phyloP scores from a whole-genome alignment of 37 sponge, comb jelly and placozoan species.

The Geodia barretti region DNA sequence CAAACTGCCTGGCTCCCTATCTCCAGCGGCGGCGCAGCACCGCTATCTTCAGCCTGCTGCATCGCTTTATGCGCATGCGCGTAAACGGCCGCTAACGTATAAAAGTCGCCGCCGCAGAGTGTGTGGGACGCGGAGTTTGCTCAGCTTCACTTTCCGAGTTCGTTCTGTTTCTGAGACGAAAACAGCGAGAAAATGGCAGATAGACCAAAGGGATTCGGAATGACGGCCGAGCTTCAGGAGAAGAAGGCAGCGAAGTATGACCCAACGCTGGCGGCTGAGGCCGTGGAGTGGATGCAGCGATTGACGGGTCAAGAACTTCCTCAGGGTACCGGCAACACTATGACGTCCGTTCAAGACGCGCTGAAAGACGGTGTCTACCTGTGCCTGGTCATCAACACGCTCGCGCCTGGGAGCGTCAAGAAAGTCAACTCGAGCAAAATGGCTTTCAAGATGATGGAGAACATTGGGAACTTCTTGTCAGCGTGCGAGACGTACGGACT shows the following conservation, averaged over 20 bases:
- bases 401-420: constrained; percentile 74
- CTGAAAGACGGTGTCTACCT: constrained; percentile 80
- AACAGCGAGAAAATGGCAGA: constrained; percentile 49
- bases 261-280: constrained; percentile 61
- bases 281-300: constrained; percentile 71
- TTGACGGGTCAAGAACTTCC: constrained; percentile 77
- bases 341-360: constrained; percentile 34
- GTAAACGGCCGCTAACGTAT: not conserved
- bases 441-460: constrained; percentile 99
- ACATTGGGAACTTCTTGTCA: constrained; percentile 85
- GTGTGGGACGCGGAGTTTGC: no score
- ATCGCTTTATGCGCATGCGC: not conserved
- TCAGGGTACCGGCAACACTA: not conserved
- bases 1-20: constrained; percentile 85
- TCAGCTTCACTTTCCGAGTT: not conserved
- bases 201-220: constrained; percentile 78
- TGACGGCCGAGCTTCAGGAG: constrained; percentile 73
- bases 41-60: no score
- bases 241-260: constrained; percentile 78
- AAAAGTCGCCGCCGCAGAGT: no score
- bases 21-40: constrained; percentile 49
- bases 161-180: not conserved
- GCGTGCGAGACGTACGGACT: constrained; percentile 73
- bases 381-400: constrained; percentile 82
- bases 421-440: constrained; percentile 81